Conservation (phyloP, 2,797 vertebrate species). For the Neosilurus hyrtlii region DNA sequence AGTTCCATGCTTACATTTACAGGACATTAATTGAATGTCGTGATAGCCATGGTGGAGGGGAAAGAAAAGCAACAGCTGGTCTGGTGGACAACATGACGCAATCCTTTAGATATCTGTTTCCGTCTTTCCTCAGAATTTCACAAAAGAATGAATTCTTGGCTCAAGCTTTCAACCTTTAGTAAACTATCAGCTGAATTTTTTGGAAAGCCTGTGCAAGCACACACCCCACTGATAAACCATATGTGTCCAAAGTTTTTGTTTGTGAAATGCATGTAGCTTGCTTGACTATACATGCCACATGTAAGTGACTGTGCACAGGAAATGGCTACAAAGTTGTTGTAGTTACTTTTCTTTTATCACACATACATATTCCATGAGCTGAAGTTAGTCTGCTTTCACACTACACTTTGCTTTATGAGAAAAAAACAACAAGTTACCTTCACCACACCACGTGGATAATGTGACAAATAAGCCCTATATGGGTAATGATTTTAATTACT, state of each 20-base stretch:
- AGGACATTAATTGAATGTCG: slow-evolving; percentile 28
- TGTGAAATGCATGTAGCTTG: neutral
- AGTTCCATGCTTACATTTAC: slow-evolving; percentile 37
- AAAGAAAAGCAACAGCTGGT: slow-evolving; percentile 44
- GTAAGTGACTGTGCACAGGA: slow-evolving; percentile 4
- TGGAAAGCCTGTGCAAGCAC: slow-evolving; percentile 13
- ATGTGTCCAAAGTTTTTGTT: neutral
- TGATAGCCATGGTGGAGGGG: slow-evolving; percentile 40
- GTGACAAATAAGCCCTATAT: no score
- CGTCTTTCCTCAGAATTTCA: neutral
- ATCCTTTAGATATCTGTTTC: slow-evolving; percentile 44
- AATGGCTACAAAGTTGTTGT: neutral
- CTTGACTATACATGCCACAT: neutral
- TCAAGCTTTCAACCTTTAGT: slow-evolving; percentile 4
- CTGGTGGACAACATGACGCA: slow-evolving; percentile 36
- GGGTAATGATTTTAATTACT: no score
- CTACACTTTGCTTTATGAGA: neutral
- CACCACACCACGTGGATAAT: no score
- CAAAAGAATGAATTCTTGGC: slow-evolving; percentile 42
- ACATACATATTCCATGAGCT: neutral
- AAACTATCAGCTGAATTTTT: slow-evolving; percentile 51
- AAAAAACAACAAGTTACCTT: no score
- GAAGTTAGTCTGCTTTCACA: neutral
- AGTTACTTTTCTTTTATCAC: neutral
- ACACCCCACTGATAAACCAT: slow-evolving; percentile 14